Evolutionary conservation across 2,888 invertebrate genomes (phyloP), one percentile per base, ranked within the genome.

Genomic region (Aspidapion aeneum): DNA sequence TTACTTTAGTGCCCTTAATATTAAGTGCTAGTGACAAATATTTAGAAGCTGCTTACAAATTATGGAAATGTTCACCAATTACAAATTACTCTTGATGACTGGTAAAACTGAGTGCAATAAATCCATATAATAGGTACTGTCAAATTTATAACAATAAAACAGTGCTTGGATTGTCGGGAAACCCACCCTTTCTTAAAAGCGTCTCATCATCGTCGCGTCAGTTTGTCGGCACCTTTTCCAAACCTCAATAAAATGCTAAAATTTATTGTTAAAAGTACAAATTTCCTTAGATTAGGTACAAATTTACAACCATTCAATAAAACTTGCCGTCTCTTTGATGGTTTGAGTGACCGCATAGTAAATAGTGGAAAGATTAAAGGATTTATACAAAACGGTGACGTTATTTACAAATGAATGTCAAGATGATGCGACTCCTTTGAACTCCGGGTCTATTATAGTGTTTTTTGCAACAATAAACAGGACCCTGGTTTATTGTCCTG

Each of bases 321-420:
- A 35, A 35, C 35, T 35, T 3, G 35, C 12, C 12, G 35, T 35
- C 12, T 35, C 35, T 35, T 35, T 35, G 35, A 52, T 5, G 52
- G 17, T n/a, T 52, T 52, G 52, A 52, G 52, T 52, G 52, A 52
- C 52, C n/a, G 9, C 49, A 52, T 35, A 19, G 52, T 19, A 52
- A 52, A 52, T 52, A 52, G 19, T 52, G 52, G 17, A 52, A 52
- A 52, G 52, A 52, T 52, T 52, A 52, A 52, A 52, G 52, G 52
- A 35, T 35, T 35, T 35, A 35, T 35, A 35, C 35, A 35, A 35
- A n/a, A 35, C 12, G 35, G 3, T 35, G 35, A 35, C 35, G 35
- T 35, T 35, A 35, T 35, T 35, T 35, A 35, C 35, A 35, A 35
- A 35, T 35, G 35, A 35, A 7, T 35, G 35, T 35, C 35, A 35